These are phyloP conservation scores for Cuniculus paca DNA, from an alignment of 2,797 vertebrate genomes.

Conservation along the genomic window DNA sequence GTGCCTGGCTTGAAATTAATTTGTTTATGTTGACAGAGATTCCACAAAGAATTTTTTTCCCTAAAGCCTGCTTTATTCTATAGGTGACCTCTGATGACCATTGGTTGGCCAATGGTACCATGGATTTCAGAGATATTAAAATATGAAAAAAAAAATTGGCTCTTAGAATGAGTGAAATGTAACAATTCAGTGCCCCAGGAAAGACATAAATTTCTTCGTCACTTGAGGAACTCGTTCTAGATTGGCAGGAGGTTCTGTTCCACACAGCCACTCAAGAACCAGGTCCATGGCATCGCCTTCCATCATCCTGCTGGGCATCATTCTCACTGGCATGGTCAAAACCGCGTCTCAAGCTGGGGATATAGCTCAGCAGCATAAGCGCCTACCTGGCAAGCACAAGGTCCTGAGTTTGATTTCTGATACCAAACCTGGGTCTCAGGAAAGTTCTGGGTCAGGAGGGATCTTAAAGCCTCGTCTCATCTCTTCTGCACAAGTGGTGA, in stretches of 20 bases:
- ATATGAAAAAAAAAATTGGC: background rate
- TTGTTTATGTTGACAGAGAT: background rate
- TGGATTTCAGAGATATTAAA: background rate
- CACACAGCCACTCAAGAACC: background rate
- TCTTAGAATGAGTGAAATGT: background rate
- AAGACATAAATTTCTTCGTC: constrained; percentile 24
- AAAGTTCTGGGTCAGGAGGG: background rate
- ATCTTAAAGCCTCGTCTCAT: background rate
- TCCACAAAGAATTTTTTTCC: background rate
- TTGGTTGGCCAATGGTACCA: background rate
- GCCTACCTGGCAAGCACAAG: too few species aligned
- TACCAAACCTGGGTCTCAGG: background rate
- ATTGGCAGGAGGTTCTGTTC: background rate
- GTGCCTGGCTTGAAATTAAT: background rate
- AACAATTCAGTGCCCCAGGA: background rate
- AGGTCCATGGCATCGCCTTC: background rate
- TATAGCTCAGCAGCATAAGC: too few species aligned
- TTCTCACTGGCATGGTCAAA: background rate
- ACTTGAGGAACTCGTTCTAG: background rate
- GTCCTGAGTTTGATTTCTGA: too few species aligned
- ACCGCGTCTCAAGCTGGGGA: background rate
- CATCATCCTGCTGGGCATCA: background rate
- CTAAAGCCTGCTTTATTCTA: background rate
- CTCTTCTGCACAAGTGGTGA: background rate
- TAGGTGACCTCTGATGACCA: background rate